phyloP scores from a whole-genome alignment of 2,888 invertebrate genomes.

The Sipha maydis region DNA sequence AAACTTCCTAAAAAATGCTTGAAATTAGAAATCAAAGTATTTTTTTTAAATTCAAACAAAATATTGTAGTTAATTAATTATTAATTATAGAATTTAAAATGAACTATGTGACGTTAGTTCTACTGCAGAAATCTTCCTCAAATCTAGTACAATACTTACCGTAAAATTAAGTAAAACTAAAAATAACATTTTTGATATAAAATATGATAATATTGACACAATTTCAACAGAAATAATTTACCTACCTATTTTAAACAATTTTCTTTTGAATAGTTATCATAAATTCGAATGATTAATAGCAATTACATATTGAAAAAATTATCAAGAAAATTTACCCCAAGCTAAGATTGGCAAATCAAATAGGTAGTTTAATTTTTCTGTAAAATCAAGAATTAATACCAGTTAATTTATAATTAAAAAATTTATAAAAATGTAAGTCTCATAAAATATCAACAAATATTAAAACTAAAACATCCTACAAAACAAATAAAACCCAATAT shows the following conservation, averaged over 20 bases:
- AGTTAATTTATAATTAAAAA: not conserved
- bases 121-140: not conserved
- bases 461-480: not conserved
- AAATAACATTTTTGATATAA: not conserved
- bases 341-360: not conserved
- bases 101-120: not conserved
- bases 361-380: conserved; percentile 1
- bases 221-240: not conserved
- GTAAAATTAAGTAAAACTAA: not conserved
- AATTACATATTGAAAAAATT: not conserved
- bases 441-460: not conserved
- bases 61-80: too few relatives aligned
- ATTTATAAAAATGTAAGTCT: not conserved
- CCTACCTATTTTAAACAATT: not conserved
- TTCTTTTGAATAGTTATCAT: not conserved
- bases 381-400: not conserved
- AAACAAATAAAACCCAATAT: not conserved
- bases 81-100: not conserved
- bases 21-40: too few relatives aligned
- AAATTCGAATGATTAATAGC: not conserved
- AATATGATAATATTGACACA: not conserved
- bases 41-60: too few relatives aligned
- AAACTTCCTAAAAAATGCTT: too few relatives aligned
- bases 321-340: not conserved
- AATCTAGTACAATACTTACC: not conserved